These are phyloP conservation scores for Neria commutata DNA, from an alignment of 2,888 invertebrate species.

Conservation along the genomic window DNA sequence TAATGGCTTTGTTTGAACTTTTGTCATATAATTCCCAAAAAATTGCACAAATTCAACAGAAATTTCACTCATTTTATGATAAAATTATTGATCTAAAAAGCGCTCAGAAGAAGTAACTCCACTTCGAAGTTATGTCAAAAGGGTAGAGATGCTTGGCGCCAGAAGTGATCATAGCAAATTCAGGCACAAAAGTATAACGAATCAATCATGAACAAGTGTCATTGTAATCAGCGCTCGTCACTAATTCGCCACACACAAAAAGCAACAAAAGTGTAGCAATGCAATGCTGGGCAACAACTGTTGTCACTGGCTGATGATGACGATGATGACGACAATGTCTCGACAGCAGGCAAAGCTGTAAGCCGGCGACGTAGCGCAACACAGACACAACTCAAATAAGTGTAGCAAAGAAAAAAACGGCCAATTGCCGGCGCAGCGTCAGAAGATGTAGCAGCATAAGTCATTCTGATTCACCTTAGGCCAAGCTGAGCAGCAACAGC, in stretches of 20 bases:
- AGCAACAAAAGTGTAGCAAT: conserved; percentile 33
- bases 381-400: neutral
- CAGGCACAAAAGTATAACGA: neutral
- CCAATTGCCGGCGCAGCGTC: neutral
- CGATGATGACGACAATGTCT: conserved; percentile 12
- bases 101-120: too few species aligned
- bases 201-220: neutral
- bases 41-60: too few species aligned
- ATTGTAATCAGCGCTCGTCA: conserved; percentile 36
- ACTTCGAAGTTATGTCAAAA: too few species aligned
- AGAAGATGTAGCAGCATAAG: neutral
- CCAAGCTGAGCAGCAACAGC: neutral
- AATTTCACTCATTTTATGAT: too few species aligned
- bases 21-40: too few species aligned
- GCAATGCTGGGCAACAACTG: conserved; percentile 31
- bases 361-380: neutral
- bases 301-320: conserved; percentile 41
- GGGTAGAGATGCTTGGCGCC: too few species aligned
- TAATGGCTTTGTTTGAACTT: too few species aligned
- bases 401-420: neutral
- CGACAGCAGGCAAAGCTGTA: conserved; percentile 21
- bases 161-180: too few species aligned
- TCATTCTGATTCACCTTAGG: conserved; percentile 5
- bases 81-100: too few species aligned
- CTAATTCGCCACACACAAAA: conserved; percentile 37